A percentile compares a stretch with the other conserved stretches of the same genome.
Evolutionary conservation across 2,797 vertebrate genomes (phyloP).

Genomic region (Garrulus glandarius): DNA sequence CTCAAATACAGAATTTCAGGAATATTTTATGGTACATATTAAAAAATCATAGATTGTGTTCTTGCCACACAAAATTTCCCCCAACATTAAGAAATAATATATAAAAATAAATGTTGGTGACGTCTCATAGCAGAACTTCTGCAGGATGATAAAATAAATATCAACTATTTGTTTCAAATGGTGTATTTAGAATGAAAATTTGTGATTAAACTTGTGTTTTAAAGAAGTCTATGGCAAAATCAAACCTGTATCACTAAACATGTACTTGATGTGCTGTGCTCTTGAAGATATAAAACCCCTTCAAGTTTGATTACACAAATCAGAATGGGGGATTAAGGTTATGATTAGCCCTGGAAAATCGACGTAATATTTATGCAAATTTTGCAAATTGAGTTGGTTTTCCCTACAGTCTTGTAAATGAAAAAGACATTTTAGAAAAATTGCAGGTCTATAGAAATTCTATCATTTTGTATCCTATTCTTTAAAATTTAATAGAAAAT

Average conservation of each 20-base stretch:
- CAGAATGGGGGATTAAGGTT: not conserved
- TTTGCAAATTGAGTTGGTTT: conserved; percentile 61
- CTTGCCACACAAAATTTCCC: fast-evolving
- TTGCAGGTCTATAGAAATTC: conserved; percentile 35
- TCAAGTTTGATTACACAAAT: conserved; percentile 63
- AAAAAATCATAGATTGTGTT: not conserved
- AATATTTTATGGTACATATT: not conserved
- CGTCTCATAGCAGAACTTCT: not conserved
- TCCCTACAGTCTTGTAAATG: conserved; percentile 45
- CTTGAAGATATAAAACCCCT: not conserved
- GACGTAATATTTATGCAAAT: conserved; percentile 69
- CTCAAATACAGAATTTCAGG: not conserved
- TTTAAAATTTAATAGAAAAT: conserved; percentile 65
- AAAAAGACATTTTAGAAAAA: conserved; percentile 67
- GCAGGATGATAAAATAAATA: not conserved
- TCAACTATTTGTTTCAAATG: not conserved
- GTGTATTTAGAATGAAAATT: not conserved
- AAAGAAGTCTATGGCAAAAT: not conserved
- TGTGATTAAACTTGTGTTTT: not conserved
- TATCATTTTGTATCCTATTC: conserved; percentile 58
- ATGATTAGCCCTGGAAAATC: conserved; percentile 53
- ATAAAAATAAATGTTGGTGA: not conserved
- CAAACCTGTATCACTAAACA: not conserved
- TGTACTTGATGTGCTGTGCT: not conserved
- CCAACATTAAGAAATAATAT: fast-evolving